These are phyloP conservation scores for Siderastrea radians DNA, from an alignment of 92 coral and sea anemone genomes.

Conservation along the genomic window DNA sequence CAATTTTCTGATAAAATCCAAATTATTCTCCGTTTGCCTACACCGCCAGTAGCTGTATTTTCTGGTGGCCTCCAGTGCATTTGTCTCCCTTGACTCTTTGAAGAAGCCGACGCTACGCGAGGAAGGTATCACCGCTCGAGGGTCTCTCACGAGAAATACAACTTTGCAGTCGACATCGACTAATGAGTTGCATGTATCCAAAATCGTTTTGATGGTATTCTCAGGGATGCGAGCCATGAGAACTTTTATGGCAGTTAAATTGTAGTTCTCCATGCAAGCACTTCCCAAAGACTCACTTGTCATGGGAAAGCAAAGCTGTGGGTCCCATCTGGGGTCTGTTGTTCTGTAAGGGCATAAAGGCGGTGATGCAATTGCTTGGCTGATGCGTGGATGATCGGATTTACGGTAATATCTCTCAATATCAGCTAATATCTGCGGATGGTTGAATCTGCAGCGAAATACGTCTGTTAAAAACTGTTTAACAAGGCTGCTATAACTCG, in stretches of 20 bases:
- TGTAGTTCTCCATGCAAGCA: background rate
- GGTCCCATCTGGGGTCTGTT: too few species aligned
- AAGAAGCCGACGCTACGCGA: background rate
- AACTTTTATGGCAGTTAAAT: too few species aligned
- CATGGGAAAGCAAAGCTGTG: conserved; percentile 13
- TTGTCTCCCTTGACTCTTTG: background rate
- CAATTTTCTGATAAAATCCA: conserved; percentile 30
- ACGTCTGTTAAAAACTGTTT: conserved; percentile 4
- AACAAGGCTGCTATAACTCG: background rate
- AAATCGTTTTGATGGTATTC: background rate
- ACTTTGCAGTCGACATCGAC: too few species aligned
- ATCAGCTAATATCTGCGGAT: background rate
- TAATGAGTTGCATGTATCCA: too few species aligned
- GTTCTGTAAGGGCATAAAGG: too few species aligned
- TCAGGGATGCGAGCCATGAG: conserved; percentile 25
- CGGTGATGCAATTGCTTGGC: too few species aligned
- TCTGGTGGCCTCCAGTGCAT: conserved; percentile 2
- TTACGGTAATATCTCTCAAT: background rate
- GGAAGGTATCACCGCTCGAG: too few species aligned
- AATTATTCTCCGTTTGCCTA: conserved; percentile 28
- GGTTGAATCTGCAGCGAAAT: conserved; percentile 32
- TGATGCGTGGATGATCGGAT: background rate
- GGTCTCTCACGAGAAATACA: too few species aligned
- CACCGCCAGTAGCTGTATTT: conserved; percentile 16
- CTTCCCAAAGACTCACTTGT: conserved; percentile 8